Evolutionary conservation across 2,888 invertebrate genomes (phyloP), one percentile per base, ranked within the genome.

Genomic region (Masnerella sp.): DNA sequence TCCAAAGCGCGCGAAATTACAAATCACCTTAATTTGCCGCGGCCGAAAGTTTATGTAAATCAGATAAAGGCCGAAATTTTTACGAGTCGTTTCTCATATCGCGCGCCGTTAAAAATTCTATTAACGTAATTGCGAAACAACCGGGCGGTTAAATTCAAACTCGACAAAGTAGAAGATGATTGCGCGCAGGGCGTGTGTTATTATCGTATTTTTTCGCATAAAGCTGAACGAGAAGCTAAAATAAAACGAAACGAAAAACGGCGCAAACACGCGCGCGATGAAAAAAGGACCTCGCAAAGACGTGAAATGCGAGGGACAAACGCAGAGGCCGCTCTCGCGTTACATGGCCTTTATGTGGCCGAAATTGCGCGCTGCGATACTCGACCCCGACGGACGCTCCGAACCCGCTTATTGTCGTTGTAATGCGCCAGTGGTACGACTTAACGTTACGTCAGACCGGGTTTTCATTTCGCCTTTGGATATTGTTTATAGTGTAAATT

Each of bases 341-440:
- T 72, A 65, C 64, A 64, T 12, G 11, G 64, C 64, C 49, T 74
- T 73, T 62, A 68, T 49, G 32, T 22, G 18, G 43, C 18, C 49
- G 58, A 73, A 73, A 73, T 73, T 73, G 67, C 67, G 68, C 62
- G 61, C 45, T 25, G 51, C 25, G 62, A 58, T 64, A 65, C 65
- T 70, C 70, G 56, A 70, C 36, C 49, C 56, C 56, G 59, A 67
- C 70, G 74, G 59, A 67, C 51, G 59, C 70, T 20, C 28, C 58
- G 45, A 67, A 67, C 45, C 40, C 58, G 56, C 56, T 70, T 67
- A 74, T 74, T 74, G 64, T 51, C 56, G 62, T 56, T 67, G 74
- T 70, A 65, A 61, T 38, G 56, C 58, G 51, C 61, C 67, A 74
- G 70, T 74, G 58, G 61, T 67, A 32, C 51, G 38, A 61, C 61